Conservation (phyloP, 2,888 invertebrate species). For the Drosophila multiciliata region DNA sequence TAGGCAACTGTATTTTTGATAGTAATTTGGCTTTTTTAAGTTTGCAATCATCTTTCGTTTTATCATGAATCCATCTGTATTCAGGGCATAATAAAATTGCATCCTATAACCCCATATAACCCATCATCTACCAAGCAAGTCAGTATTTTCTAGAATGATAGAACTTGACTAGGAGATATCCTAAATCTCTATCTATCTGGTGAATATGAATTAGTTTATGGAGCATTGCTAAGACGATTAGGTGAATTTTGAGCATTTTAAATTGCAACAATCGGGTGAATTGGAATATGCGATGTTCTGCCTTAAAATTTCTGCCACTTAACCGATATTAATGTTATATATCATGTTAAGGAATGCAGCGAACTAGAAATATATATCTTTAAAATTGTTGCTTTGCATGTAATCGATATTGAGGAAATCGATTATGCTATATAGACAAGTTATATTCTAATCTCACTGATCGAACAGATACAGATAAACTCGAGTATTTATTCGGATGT, state of each 20-base stretch:
- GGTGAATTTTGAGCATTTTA: slow-evolving; percentile 6
- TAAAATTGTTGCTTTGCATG: neutral
- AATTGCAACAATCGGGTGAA: neutral
- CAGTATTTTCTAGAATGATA: no score
- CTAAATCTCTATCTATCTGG: neutral
- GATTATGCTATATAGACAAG: neutral
- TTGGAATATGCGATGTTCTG: neutral
- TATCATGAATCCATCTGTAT: neutral
- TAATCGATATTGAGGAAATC: neutral
- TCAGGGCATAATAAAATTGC: neutral
- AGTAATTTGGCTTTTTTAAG: neutral
- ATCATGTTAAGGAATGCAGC: neutral
- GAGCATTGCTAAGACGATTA: neutral
- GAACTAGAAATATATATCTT: neutral
- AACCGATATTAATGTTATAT: neutral
- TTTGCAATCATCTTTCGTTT: neutral
- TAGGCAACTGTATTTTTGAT: neutral
- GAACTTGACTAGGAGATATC: no score
- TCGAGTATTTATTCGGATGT: neutral
- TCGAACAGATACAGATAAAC: neutral
- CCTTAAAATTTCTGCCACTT: no score
- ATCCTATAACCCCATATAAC: no score
- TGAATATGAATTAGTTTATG: slow-evolving; percentile 4
- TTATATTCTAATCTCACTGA: neutral
- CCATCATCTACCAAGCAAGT: no score